Evolutionary conservation across 1,140 invertebrate species (phyloP).

Genomic region (Condylostylus longicornis): DNA sequence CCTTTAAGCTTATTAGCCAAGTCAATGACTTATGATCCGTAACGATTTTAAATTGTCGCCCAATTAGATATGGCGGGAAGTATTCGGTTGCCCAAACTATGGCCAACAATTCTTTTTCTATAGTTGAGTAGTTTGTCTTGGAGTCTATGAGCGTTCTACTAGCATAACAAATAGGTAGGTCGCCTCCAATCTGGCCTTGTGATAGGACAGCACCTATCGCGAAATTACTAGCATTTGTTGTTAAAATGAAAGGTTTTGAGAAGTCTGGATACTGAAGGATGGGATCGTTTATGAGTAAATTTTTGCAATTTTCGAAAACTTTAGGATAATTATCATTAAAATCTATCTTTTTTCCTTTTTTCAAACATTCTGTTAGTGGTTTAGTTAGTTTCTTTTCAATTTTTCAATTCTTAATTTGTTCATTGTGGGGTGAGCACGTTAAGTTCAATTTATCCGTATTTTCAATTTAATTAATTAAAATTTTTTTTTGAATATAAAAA

Average conservation of each 20-base stretch:
- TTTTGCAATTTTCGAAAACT: constrained; percentile 17
- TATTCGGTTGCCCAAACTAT: constrained; percentile 13
- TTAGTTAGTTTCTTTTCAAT: constrained; percentile 12
- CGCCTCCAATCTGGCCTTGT: constrained; percentile 15
- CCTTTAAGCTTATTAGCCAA: constrained; percentile 30
- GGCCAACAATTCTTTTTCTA: constrained; percentile 14
- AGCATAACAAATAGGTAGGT: constrained; percentile 25
- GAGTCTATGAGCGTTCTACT: constrained; percentile 27
- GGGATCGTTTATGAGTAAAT: constrained; percentile 18
- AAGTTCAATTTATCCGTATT: too few species aligned
- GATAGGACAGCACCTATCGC: constrained; percentile 19
- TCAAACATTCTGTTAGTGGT: constrained; percentile 14
- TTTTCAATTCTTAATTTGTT: too few species aligned
- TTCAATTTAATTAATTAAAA: too few species aligned
- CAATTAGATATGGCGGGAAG: constrained; percentile 34
- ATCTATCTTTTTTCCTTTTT: constrained; percentile 13
- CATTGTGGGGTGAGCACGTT: too few species aligned
- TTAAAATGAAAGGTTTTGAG: constrained; percentile 11
- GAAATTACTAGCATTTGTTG: constrained; percentile 14
- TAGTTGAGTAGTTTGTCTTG: constrained; percentile 29
- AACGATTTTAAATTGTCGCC: constrained; percentile 31
- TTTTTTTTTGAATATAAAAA: too few species aligned
- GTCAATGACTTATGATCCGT: constrained; percentile 34
- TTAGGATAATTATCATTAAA: constrained; percentile 12
- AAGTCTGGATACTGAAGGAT: constrained; percentile 24